Conservation (phyloP, 2,113 vertebrate species). For the Salvelinus fontinalis region DNA sequence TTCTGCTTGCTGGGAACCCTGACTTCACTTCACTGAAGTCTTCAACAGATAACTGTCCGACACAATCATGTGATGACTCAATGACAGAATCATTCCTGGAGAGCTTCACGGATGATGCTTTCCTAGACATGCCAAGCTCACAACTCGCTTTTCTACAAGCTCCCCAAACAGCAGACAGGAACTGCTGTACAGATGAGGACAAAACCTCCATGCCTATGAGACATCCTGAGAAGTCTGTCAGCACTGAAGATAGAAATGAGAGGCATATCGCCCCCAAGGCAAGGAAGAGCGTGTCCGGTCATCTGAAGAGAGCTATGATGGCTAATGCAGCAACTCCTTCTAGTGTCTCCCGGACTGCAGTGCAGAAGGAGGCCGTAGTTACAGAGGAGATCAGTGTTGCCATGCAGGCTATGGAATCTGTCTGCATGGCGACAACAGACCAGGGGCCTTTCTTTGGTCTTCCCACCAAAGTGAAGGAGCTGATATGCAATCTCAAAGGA, state of each 20-base stretch:
- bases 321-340: constrained; percentile 81
- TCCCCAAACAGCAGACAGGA: constrained; percentile 21
- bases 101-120: constrained; percentile 50
- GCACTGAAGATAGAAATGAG: neutral
- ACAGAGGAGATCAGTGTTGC: constrained; percentile 85
- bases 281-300: constrained; percentile 81
- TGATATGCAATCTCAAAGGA: constrained; percentile 81
- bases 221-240: neutral
- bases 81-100: constrained; percentile 51
- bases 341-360: constrained; percentile 74
- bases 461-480: constrained; percentile 89
- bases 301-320: constrained; percentile 86
- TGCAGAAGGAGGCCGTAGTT: constrained; percentile 80
- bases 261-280: constrained; percentile 28
- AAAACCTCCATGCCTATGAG: constrained; percentile 49
- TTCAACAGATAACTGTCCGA: neutral
- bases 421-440: constrained; percentile 73
- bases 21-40: neutral
- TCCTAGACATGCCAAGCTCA: constrained; percentile 78
- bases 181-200: constrained; percentile 11
- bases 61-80: neutral
- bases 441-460: constrained; percentile 95
- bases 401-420: constrained; percentile 71
- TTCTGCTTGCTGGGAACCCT: neutral
- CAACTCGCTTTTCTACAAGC: constrained; percentile 70